A percentile compares a stretch with the other conserved stretches of the same genome.
Conservation (phyloP, 2,888 invertebrate species). For the Eurytoma californica region DNA sequence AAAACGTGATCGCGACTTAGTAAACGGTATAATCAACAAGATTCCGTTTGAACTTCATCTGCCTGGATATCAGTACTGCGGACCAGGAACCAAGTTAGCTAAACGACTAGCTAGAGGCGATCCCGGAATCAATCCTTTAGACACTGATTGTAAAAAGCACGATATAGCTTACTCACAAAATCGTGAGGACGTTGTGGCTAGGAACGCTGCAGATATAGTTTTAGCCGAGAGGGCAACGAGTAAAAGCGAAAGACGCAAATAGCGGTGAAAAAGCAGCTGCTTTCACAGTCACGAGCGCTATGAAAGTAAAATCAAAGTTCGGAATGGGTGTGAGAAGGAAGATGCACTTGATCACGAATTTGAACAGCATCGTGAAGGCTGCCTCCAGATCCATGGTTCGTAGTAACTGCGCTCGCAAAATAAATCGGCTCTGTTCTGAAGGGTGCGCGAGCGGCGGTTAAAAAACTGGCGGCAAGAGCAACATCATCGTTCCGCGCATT, state of each 20-base stretch:
- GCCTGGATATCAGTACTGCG: slow-evolving; percentile 62
- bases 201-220: slow-evolving; percentile 68
- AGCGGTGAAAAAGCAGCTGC: background rate
- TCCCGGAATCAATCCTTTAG: slow-evolving; percentile 61
- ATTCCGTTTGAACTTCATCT: slow-evolving; percentile 57
- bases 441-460: no score
- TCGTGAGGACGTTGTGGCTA: slow-evolving; percentile 46
- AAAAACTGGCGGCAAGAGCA: no score
- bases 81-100: slow-evolving; percentile 52
- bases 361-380: no score
- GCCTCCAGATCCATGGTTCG: no score
- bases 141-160: slow-evolving; percentile 61
- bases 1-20: background rate
- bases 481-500: no score
- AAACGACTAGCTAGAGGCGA: slow-evolving; percentile 61
- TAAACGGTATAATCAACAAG: slow-evolving; percentile 57
- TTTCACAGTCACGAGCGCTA: background rate
- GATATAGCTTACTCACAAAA: slow-evolving; percentile 59
- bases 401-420: no score
- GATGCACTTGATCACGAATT: no score
- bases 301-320: background rate
- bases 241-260: background rate
- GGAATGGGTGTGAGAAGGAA: background rate
- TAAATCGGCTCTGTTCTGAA: no score
- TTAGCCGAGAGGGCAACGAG: slow-evolving; percentile 64